phyloP scores from a whole-genome alignment of 2,113 vertebrate genomes.

The Baryphthengus martii region DNA sequence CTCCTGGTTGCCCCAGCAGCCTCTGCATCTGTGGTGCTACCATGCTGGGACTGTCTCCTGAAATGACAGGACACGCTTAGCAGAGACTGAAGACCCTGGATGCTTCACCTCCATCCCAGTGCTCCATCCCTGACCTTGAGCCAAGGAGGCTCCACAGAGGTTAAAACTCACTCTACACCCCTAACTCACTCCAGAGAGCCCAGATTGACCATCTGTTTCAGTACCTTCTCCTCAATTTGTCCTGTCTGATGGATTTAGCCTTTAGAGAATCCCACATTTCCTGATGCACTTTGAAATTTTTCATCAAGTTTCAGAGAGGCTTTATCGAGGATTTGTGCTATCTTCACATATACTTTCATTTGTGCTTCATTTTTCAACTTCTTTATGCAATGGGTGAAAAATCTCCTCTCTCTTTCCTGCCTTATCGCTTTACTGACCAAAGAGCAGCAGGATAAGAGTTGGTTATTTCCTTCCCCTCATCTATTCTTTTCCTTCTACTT shows the following conservation, averaged over 20 bases:
- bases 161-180: background rate
- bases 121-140: background rate
- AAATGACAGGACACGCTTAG: background rate
- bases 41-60: background rate
- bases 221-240: background rate
- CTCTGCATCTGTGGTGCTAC: background rate
- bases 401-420: background rate
- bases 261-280: constrained; percentile 12
- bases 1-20: background rate
- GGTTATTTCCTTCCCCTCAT: background rate
- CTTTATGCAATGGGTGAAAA: background rate
- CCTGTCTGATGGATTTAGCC: constrained; percentile 8
- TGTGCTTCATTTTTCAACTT: constrained; percentile 11
- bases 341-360: constrained; percentile 46
- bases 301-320: constrained; percentile 38
- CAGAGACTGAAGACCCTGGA: background rate
- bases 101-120: background rate
- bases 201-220: background rate
- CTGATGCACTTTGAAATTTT: constrained; percentile 13
- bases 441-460: background rate
- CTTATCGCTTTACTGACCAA: constrained; percentile 13
- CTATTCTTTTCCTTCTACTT: background rate
- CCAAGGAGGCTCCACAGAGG: background rate
- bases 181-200: background rate
- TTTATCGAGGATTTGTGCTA: constrained; percentile 47